These are phyloP conservation scores for Troides oblongomaculatus DNA, from an alignment of 2,888 invertebrate genomes.

Conservation along the genomic window DNA sequence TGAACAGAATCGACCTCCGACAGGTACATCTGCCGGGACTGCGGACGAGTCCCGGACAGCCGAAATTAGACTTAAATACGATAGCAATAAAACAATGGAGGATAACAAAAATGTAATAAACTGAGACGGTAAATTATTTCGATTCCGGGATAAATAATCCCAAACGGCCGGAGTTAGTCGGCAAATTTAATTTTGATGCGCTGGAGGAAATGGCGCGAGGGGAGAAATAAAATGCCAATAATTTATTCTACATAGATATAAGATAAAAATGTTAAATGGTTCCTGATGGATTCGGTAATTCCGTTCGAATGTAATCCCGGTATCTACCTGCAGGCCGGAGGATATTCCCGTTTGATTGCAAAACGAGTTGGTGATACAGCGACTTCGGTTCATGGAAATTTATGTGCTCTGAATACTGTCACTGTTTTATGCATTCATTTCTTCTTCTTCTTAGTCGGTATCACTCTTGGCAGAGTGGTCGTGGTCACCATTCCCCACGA, in stretches of 20 bases:
- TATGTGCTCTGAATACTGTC: no score
- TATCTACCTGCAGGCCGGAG: neutral
- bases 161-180: slow-evolving; percentile 35
- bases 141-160: slow-evolving; percentile 54
- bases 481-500: no score
- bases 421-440: no score
- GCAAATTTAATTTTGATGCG: slow-evolving; percentile 30
- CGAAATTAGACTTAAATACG: slow-evolving; percentile 35
- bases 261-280: slow-evolving; percentile 18
- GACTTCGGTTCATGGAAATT: no score
- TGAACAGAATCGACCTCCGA: slow-evolving; percentile 46
- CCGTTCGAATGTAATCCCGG: neutral
- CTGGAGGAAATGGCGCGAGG: slow-evolving; percentile 12
- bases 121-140: slow-evolving; percentile 44
- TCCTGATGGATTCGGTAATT: slow-evolving; percentile 13
- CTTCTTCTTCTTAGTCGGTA: no score
- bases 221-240: slow-evolving; percentile 30
- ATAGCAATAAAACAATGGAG: slow-evolving; percentile 30
- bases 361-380: neutral
- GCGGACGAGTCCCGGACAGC: slow-evolving; percentile 18
- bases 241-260: slow-evolving; percentile 26
- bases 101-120: slow-evolving; percentile 31
- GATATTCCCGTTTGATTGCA: neutral
- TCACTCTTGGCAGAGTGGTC: no score
- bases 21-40: slow-evolving; percentile 35